Evolutionary conservation across 2,888 invertebrate genomes (phyloP).

Genomic region (Erebia ligea): DNA sequence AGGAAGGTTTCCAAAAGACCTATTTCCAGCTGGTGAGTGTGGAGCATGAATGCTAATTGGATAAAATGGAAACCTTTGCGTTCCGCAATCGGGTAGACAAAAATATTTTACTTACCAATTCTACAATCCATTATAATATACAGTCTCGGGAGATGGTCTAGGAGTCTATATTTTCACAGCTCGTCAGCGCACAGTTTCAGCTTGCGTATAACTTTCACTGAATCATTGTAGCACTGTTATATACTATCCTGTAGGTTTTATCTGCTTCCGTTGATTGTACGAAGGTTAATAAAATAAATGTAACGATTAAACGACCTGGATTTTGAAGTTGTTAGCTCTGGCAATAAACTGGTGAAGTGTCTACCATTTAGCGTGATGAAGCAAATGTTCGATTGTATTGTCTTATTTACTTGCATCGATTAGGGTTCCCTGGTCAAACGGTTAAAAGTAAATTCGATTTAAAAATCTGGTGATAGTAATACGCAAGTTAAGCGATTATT

Average conservation of each 20-base stretch:
- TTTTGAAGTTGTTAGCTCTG: constrained; percentile 40
- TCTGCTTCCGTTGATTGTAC: constrained; percentile 60
- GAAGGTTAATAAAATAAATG: constrained; percentile 53
- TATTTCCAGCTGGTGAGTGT: no score
- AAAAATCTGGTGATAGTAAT: no score
- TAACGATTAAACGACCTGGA: constrained; percentile 42
- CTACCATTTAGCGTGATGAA: constrained; percentile 27
- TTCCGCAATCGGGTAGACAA: constrained; percentile 27
- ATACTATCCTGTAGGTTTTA: constrained; percentile 48
- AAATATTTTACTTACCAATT: constrained; percentile 50
- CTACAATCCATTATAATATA: constrained; percentile 53
- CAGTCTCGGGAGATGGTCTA: background rate
- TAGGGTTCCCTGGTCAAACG: background rate
- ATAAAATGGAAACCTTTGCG: no score
- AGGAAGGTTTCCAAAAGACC: no score
- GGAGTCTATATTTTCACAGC: constrained; percentile 14
- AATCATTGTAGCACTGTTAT: constrained; percentile 47
- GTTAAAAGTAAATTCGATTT: background rate
- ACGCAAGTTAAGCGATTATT: no score
- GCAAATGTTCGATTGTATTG: constrained; percentile 29
- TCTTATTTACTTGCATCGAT: constrained; percentile 18
- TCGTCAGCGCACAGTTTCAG: constrained; percentile 26
- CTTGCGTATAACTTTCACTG: constrained; percentile 43
- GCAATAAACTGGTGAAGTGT: constrained; percentile 36
- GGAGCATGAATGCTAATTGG: no score